phyloP scores from a whole-genome alignment of 2,888 invertebrate genomes.

The Nomada ferruginata region DNA sequence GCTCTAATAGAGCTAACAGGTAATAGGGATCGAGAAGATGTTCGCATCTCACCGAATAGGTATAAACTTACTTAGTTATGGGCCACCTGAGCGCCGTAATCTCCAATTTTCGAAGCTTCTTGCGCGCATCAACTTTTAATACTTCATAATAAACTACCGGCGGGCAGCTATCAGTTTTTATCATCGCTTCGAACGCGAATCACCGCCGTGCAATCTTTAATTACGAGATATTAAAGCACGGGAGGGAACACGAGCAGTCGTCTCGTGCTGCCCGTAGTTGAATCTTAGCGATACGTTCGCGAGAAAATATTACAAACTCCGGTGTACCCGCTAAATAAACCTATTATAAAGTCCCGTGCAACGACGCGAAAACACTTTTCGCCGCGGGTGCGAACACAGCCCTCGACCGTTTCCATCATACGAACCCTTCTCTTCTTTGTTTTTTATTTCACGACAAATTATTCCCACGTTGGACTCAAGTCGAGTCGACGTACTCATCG shows the following conservation, averaged over 20 bases:
- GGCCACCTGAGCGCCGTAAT: constrained; percentile 7
- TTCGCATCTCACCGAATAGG: constrained; percentile 11
- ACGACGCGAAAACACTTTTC: not conserved
- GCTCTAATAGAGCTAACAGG: not conserved
- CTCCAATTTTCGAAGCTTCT: constrained; percentile 14
- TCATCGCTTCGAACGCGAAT: not conserved
- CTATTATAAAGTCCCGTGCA: not conserved
- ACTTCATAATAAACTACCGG: not conserved
- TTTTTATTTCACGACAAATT: not conserved
- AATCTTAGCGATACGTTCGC: not conserved
- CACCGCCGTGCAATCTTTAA: not conserved
- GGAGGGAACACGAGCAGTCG: too few species aligned
- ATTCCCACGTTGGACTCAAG: not conserved
- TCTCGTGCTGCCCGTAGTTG: not conserved
- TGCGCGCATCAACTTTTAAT: not conserved
- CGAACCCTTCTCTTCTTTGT: not conserved
- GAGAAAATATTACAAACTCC: not conserved
- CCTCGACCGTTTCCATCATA: not conserved
- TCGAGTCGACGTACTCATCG: not conserved
- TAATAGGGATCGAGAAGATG: not conserved
- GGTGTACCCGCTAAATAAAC: not conserved
- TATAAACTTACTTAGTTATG: constrained; percentile 14
- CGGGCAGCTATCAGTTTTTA: not conserved
- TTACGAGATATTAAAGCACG: not conserved
- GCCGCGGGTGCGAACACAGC: not conserved